phyloP scores from a whole-genome alignment of 92 coral and sea anemone genomes.

The Epizoanthus rinbou region DNA sequence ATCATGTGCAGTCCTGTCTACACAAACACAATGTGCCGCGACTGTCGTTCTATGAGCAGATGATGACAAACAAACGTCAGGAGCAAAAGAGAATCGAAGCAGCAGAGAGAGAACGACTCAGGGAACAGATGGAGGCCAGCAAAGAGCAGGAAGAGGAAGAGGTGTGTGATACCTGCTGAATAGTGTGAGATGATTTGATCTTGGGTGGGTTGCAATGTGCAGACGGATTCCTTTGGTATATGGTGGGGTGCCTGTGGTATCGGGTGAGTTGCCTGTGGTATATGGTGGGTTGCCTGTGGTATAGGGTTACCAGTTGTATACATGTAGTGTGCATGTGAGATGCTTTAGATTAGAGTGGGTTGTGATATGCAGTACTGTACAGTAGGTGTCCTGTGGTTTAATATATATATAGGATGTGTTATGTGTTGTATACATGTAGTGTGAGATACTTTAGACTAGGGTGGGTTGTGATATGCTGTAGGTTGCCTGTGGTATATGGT shows the following conservation, averaged over 20 bases:
- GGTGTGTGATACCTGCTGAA: constrained; percentile 49
- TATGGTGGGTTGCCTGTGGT: no score
- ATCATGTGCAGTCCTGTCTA: constrained; percentile 85
- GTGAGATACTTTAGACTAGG: no score
- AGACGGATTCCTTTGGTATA: neutral
- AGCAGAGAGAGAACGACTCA: constrained; percentile 67
- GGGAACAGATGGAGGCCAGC: constrained; percentile 71
- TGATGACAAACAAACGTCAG: constrained; percentile 87
- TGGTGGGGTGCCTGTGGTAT: no score
- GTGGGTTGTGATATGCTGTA: no score
- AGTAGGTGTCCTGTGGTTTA: no score
- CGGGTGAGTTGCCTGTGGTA: neutral
- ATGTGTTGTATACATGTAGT: no score
- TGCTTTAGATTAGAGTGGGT: no score
- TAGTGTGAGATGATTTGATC: neutral
- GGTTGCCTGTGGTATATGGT: no score
- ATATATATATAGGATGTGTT: no score
- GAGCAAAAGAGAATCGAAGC: constrained; percentile 79
- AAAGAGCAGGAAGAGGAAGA: constrained; percentile 81
- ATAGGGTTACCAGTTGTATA: no score
- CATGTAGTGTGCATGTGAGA: no score
- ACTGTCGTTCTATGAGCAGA: constrained; percentile 93
- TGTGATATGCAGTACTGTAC: no score
- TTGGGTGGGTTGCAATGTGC: neutral
- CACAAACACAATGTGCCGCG: constrained; percentile 93